phyloP scores from a whole-genome alignment of 1,140 invertebrate species.

The Camponotus pennsylvanicus region DNA sequence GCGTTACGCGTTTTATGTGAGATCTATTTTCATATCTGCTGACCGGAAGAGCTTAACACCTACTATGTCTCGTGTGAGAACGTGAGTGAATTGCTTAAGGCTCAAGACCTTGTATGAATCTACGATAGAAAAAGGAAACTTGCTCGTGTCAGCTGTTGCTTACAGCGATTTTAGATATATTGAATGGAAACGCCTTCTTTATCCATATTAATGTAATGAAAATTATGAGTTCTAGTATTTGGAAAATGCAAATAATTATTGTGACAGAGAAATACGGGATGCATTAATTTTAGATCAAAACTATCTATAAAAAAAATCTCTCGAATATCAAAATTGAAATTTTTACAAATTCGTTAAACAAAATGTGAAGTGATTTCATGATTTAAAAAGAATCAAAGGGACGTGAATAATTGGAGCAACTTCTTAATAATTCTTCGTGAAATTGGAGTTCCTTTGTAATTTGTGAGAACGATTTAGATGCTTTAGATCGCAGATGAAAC shows the following conservation, averaged over 20 bases:
- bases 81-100: slow-evolving; percentile 30
- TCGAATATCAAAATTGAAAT: background rate
- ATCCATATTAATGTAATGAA: slow-evolving; percentile 44
- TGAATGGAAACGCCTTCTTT: slow-evolving; percentile 23
- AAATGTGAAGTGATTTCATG: slow-evolving; percentile 9
- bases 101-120: slow-evolving; percentile 33
- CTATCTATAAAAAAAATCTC: background rate
- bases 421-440: slow-evolving; percentile 9
- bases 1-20: background rate
- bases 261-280: slow-evolving; percentile 2
- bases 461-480: background rate
- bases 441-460: background rate
- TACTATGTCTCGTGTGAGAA: slow-evolving; percentile 13
- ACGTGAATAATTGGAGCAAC: slow-evolving; percentile 23
- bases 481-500: background rate
- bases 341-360: background rate
- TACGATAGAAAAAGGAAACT: slow-evolving; percentile 39
- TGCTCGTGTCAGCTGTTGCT: slow-evolving; percentile 27
- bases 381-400: slow-evolving; percentile 28
- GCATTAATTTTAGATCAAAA: slow-evolving; percentile 11
- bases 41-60: background rate
- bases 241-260: background rate
- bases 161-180: background rate
- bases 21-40: slow-evolving; percentile 38
- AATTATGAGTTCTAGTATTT: background rate